Evolutionary conservation across 2,113 vertebrate species (phyloP), one percentile per base, ranked within the genome.

Genomic region (Phaethornis superciliosus): DNA sequence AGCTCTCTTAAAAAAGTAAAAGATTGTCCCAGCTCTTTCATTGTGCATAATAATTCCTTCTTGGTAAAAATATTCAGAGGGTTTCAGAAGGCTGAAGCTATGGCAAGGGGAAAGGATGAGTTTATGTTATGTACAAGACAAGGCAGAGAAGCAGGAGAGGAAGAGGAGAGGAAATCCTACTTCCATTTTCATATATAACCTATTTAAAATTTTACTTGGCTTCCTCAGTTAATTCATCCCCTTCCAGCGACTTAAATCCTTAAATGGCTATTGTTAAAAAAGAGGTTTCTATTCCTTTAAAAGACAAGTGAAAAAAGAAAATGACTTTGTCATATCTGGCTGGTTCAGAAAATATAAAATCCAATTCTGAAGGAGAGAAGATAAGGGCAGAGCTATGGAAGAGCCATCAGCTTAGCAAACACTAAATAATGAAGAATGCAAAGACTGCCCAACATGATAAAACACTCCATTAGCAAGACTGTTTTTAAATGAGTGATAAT

Each of bases 261-360:
- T 68, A 90, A 97, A 96, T 90, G 95, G 81, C 89, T 96, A 97
- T 94, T 97, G 97, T 96, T 44, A 46, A 67, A 93, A 97, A 97
- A 97, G 94, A 89, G 97, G 97, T 97, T 97, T 97, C 96, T 82
- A 49, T 96, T 98, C 96, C 94, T 96, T 98, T 97, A 86, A 97
- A 98, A 98, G 97, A 98, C 98, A 98, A 98, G 98, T 98, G 97
- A 87, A 86, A 86, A 95, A 97, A 95, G 98, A 98, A 99, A 99
- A 99, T 98, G 98, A 98, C 98, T 99, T 89, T 98, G 98, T 99
- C 98, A 98, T 98, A 98, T 99, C 98, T 99, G 99, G 98, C 98
- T 98, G 98, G 97, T 96, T 98, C 59, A 90, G 98, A 97, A 98
- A 99, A 99, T 98, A 99, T 90, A 99, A 99, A 99, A 99, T 99